These are phyloP conservation scores for Germaria angustata DNA, from an alignment of 2,888 invertebrate species.

Conservation along the genomic window DNA sequence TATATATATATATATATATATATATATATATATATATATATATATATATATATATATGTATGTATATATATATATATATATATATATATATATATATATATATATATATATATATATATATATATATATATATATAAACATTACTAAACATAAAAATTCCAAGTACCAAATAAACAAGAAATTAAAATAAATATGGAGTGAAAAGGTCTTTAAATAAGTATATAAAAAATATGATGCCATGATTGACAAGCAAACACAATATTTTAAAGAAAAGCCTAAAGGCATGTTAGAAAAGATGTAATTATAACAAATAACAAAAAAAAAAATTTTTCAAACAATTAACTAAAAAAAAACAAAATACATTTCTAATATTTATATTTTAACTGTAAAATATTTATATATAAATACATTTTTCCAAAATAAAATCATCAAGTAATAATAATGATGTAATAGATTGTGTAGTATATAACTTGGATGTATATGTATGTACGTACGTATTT, in stretches of 20 bases:
- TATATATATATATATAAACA: no score
- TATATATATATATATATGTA: no score
- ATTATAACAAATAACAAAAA: constrained; percentile 20
- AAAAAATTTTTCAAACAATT: constrained; percentile 11
- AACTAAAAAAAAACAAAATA: constrained; percentile 26
- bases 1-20: no score
- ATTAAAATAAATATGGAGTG: constrained; percentile 16
- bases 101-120: not conserved
- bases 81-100: not conserved
- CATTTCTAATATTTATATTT: constrained; percentile 48
- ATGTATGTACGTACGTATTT: constrained; percentile 50
- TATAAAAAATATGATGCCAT: constrained; percentile 36
- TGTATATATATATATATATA: no score
- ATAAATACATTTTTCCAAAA: constrained; percentile 59
- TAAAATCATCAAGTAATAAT: constrained; percentile 28
- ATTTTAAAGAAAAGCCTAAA: constrained; percentile 30
- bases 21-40: no score
- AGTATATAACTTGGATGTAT: constrained; percentile 56
- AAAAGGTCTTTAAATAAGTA: constrained; percentile 18
- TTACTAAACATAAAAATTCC: constrained; percentile 45
- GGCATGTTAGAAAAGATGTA: constrained; percentile 52
- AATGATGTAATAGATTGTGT: constrained; percentile 46
- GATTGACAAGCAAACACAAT: constrained; percentile 21
- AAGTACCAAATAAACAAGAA: constrained; percentile 50
- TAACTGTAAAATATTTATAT: constrained; percentile 63